A percentile compares a stretch with the other conserved stretches of the same genome.
These are phyloP conservation scores for Loriculus beryllinus DNA, from an alignment of 2,797 vertebrate genomes.

Conservation along the genomic window DNA sequence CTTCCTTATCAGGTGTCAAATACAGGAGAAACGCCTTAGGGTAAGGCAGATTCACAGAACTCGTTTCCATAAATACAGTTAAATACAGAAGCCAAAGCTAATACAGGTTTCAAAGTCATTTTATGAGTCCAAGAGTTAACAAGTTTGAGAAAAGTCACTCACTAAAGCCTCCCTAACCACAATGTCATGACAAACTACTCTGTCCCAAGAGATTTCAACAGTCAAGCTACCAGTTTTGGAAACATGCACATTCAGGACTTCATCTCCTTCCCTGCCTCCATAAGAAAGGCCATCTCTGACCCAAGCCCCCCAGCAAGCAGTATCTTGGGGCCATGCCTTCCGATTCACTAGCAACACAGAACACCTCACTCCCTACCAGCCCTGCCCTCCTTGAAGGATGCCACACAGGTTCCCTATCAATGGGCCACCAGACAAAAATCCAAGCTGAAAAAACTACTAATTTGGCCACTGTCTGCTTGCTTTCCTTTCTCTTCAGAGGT, in stretches of 20 bases:
- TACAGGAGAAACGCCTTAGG: not conserved
- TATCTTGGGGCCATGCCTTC: not conserved
- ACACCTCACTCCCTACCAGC: rapidly evolving
- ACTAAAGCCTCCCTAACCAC: not conserved
- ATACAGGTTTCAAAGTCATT: not conserved
- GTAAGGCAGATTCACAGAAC: not conserved
- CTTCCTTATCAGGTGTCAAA: not conserved
- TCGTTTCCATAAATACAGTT: not conserved
- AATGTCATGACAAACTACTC: rapidly evolving
- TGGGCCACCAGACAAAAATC: not conserved
- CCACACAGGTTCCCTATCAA: not conserved
- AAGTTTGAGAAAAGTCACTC: not conserved
- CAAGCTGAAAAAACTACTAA: not conserved
- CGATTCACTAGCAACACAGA: not conserved
- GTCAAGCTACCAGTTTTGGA: not conserved
- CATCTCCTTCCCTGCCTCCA: not conserved
- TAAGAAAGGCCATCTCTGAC: not conserved
- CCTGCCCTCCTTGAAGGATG: not conserved
- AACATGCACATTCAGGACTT: not conserved
- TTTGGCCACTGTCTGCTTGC: rapidly evolving
- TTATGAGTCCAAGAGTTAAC: rapidly evolving
- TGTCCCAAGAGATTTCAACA: not conserved
- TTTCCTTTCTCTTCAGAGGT: not conserved
- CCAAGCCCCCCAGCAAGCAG: not conserved
- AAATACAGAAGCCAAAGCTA: not conserved